phyloP scores from a whole-genome alignment of 2,113 vertebrate genomes.

The Fregetta grallaria region DNA sequence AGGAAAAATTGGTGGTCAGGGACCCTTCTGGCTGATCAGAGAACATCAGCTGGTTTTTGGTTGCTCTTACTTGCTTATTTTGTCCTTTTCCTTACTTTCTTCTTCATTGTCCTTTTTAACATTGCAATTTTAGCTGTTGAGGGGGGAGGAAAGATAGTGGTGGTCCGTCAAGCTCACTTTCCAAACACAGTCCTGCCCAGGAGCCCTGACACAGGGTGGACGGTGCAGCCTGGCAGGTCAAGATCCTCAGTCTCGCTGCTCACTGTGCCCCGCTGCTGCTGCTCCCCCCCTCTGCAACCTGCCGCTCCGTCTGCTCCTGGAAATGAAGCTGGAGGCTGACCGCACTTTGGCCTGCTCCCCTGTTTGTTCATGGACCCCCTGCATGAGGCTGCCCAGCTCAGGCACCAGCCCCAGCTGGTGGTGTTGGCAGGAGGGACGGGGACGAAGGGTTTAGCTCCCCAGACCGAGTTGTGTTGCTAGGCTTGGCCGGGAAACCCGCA shows the following conservation, averaged over 20 bases:
- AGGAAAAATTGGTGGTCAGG: fast-evolving
- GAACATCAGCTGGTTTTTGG: not conserved
- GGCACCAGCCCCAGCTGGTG: not conserved
- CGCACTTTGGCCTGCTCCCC: not conserved
- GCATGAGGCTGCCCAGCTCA: fast-evolving
- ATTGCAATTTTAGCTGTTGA: not conserved
- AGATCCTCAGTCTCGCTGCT: fast-evolving
- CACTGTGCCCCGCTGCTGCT: fast-evolving
- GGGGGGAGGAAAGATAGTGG: not conserved
- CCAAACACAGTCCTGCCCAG: not conserved
- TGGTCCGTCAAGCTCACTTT: not conserved
- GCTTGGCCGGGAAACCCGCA: fast-evolving
- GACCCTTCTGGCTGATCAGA: not conserved
- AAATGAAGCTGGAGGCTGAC: not conserved
- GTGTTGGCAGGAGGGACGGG: not conserved
- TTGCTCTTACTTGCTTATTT: not conserved
- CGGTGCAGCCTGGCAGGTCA: not conserved
- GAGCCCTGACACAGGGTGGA: not conserved
- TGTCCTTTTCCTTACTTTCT: not conserved
- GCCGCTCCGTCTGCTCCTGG: not conserved
- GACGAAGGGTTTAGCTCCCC: not conserved
- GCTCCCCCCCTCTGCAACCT: fast-evolving
- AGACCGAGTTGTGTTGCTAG: fast-evolving
- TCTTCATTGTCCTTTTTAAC: not conserved
- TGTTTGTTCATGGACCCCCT: not conserved